These are phyloP conservation scores for Smittia aterrima DNA, from an alignment of 2,888 invertebrate genomes.

Conservation along the genomic window DNA sequence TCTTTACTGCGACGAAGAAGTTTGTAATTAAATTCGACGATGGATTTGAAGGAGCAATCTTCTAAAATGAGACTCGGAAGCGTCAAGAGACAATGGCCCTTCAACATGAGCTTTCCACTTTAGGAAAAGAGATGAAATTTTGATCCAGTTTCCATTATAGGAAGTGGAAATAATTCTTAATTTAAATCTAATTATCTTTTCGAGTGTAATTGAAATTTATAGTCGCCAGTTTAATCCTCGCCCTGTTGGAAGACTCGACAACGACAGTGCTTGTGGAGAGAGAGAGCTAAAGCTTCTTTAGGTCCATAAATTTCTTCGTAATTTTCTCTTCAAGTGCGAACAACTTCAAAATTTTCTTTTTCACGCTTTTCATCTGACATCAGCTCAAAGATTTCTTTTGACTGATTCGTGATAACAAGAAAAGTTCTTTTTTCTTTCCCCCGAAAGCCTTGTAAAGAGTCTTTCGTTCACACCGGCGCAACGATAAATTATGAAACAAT, in stretches of 20 bases:
- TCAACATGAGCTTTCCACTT: not conserved
- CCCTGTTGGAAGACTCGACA: not conserved
- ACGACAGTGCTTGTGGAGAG: not conserved
- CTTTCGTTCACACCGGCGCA: not conserved
- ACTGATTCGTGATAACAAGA: constrained; percentile 35
- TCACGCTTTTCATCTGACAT: not conserved
- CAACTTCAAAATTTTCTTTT: not conserved
- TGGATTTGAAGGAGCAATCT: not conserved
- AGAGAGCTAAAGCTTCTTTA: constrained; percentile 1
- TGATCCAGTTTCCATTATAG: not conserved
- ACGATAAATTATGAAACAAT: constrained; percentile 18
- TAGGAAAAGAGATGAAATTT: not conserved
- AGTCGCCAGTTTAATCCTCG: not conserved
- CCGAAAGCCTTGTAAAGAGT: not conserved
- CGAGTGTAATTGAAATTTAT: constrained; percentile 40
- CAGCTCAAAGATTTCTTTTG: constrained; percentile 2
- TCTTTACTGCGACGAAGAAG: too few species aligned
- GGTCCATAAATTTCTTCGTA: constrained; percentile 28
- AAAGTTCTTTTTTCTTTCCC: too few species aligned
- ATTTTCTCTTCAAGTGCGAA: not conserved
- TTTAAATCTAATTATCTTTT: constrained; percentile 40
- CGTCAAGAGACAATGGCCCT: not conserved
- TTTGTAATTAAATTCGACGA: not conserved
- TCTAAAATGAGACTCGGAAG: not conserved
- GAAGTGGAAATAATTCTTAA: constrained; percentile 29